Evolutionary conservation across 92 coral and sea anemone genomes (phyloP).

Genomic region (Porites evermanni): DNA sequence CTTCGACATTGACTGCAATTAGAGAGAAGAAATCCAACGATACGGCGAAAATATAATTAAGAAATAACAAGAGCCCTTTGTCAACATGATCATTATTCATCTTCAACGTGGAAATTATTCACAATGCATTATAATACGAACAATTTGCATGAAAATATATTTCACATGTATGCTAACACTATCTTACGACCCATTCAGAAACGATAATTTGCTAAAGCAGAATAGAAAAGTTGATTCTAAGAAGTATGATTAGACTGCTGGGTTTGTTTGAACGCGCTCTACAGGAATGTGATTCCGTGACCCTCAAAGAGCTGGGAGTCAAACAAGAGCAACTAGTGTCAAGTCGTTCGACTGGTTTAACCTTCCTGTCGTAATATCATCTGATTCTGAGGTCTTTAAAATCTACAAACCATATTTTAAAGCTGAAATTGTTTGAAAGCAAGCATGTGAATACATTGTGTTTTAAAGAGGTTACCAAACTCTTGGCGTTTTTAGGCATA

Average conservation of each 20-base stretch:
- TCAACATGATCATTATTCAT: neutral
- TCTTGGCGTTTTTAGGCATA: neutral
- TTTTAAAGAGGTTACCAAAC: neutral
- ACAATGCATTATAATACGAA: neutral
- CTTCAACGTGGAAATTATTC: constrained; percentile 4
- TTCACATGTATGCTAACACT: neutral
- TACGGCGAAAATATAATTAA: neutral
- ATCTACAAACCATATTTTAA: neutral
- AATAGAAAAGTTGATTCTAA: neutral
- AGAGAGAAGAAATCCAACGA: too few relatives aligned
- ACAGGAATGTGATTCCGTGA: constrained; percentile 55
- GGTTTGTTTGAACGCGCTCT: neutral
- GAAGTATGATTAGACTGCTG: neutral
- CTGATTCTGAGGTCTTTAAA: constrained; percentile 48
- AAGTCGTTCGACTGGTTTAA: constrained; percentile 9
- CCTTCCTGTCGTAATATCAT: constrained; percentile 44
- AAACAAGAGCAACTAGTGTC: constrained; percentile 12
- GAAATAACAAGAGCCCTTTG: neutral
- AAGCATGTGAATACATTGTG: neutral
- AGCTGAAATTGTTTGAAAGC: neutral
- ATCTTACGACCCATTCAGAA: neutral
- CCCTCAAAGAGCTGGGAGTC: constrained; percentile 8
- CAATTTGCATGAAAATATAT: neutral
- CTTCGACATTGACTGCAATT: too few relatives aligned
- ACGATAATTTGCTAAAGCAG: too few relatives aligned